These are phyloP conservation scores for Lysiphlebus fabarum DNA, from an alignment of 1,140 invertebrate species.

Conservation along the genomic window DNA sequence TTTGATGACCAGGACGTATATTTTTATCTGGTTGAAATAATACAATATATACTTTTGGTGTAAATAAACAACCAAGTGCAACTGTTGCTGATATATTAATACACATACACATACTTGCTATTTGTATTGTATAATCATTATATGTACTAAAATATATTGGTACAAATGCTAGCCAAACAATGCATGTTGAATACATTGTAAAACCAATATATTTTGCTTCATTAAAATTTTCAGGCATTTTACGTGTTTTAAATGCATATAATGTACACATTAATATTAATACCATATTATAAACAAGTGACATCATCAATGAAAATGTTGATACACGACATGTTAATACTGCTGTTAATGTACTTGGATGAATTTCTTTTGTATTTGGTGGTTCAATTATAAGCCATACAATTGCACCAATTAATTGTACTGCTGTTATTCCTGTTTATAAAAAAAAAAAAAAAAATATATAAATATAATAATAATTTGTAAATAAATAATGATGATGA, in stretches of 20 bases:
- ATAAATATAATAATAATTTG: not conserved
- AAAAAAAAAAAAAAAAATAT: not conserved
- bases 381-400: slow-evolving; percentile 67
- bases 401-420: slow-evolving; percentile 62
- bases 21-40: slow-evolving; percentile 77
- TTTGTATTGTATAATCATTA: slow-evolving; percentile 68
- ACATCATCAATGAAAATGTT: slow-evolving; percentile 69
- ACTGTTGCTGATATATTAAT: slow-evolving; percentile 76
- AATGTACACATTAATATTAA: slow-evolving; percentile 70
- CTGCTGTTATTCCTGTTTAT: slow-evolving; percentile 57
- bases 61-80: slow-evolving; percentile 72
- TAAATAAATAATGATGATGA: not conserved
- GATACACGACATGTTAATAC: slow-evolving; percentile 70
- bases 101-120: slow-evolving; percentile 75
- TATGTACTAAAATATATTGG: slow-evolving; percentile 70
- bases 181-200: slow-evolving; percentile 75
- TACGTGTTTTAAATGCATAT: slow-evolving; percentile 73
- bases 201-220: slow-evolving; percentile 70
- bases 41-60: slow-evolving; percentile 75
- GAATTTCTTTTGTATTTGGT: slow-evolving; percentile 62
- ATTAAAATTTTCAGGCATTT: slow-evolving; percentile 74
- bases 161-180: slow-evolving; percentile 72
- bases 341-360: slow-evolving; percentile 59
- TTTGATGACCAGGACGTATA: slow-evolving; percentile 58
- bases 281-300: slow-evolving; percentile 72